Evolutionary conservation across 2,113 vertebrate genomes (phyloP).

Genomic region (Onychostruthus taczanowskii): DNA sequence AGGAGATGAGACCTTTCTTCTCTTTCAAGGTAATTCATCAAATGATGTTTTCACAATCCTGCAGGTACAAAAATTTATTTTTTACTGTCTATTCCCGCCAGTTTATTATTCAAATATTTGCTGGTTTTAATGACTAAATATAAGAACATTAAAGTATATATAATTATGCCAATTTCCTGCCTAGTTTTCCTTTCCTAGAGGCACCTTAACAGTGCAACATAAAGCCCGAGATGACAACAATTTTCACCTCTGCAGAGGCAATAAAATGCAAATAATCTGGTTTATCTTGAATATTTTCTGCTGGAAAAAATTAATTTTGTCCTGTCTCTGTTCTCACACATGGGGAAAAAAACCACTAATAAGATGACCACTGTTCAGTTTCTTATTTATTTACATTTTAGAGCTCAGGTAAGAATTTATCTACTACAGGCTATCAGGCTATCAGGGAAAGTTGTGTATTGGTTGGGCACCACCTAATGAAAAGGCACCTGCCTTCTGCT

Average conservation of each 20-base stretch:
- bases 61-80: background rate
- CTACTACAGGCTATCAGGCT: background rate
- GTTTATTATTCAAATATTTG: background rate
- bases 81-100: background rate
- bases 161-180: conserved; percentile 26
- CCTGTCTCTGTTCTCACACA: background rate
- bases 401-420: background rate
- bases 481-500: rapidly evolving
- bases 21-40: background rate
- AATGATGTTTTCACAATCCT: background rate
- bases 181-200: background rate
- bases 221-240: background rate
- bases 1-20: background rate
- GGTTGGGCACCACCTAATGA: background rate
- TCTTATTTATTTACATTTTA: background rate
- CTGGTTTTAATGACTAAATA: background rate
- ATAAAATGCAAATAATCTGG: background rate
- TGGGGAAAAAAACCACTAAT: background rate
- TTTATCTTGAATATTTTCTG: background rate
- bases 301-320: background rate
- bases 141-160: background rate
- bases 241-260: conserved; percentile 19
- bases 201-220: background rate
- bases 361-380: background rate
- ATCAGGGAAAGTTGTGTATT: background rate